phyloP scores from a whole-genome alignment of 2,888 invertebrate species.

The Bruchidius siliquastri region DNA sequence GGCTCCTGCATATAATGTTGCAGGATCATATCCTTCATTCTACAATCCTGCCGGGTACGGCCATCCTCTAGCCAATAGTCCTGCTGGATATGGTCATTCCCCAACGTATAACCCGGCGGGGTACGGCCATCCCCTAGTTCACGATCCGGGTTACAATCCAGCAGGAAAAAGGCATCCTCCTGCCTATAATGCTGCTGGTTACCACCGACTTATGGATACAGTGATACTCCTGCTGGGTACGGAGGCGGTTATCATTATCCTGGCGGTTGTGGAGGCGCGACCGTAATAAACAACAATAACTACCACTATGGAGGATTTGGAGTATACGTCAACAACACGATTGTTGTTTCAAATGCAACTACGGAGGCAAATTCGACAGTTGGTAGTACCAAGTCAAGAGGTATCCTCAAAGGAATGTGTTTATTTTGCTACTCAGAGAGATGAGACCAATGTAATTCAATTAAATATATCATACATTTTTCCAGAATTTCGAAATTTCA shows the following conservation, averaged over 20 bases:
- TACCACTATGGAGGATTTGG: conserved; percentile 28
- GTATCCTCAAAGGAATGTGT: no score
- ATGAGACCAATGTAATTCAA: no score
- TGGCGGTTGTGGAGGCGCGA: conserved; percentile 19
- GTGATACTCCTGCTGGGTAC: conserved; percentile 14
- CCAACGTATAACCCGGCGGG: conserved; percentile 21
- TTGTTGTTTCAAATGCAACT: conserved; percentile 20
- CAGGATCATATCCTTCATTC: conserved; percentile 22
- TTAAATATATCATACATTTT: no score
- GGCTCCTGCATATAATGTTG: conserved; percentile 25
- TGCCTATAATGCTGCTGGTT: conserved; percentile 20
- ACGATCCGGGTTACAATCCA: conserved; percentile 8
- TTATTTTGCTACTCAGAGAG: no score
- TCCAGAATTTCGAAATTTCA: no score
- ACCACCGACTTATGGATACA: conserved; percentile 17
- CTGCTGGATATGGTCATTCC: conserved; percentile 27
- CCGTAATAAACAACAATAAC: conserved; percentile 32
- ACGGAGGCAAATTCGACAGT: conserved; percentile 13
- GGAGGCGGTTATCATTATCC: conserved; percentile 15
- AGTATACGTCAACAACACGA: conserved; percentile 29
- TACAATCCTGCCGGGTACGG: conserved; percentile 22
- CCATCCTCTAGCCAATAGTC: conserved; percentile 23
- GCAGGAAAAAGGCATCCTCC: conserved; percentile 28
- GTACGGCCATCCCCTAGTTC: conserved; percentile 12
- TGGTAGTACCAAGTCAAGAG: conserved; percentile 9